Percentiles rank a stretch among this genome's conserved stretches.
These are phyloP conservation scores for Chloebia gouldiae DNA, from an alignment of 2,113 vertebrate genomes.

Conservation along the genomic window DNA sequence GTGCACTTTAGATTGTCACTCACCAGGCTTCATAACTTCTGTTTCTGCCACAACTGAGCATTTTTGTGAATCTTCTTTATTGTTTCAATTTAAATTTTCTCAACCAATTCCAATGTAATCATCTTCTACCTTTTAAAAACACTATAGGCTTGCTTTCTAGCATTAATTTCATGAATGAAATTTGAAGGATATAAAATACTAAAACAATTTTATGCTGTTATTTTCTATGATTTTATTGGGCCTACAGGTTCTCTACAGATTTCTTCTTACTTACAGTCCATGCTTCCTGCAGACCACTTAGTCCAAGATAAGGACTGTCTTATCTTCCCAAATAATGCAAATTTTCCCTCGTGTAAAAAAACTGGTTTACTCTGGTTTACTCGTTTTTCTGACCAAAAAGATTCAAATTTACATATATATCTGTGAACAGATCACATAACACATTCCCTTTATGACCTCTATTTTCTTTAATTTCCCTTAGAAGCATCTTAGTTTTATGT, in stretches of 20 bases:
- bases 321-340: neutral
- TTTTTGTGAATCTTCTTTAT: neutral
- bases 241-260: neutral
- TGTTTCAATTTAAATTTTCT: neutral
- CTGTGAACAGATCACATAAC: neutral
- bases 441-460: neutral
- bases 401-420: neutral
- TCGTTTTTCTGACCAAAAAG: neutral
- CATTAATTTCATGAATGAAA: neutral
- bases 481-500: neutral
- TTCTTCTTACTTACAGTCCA: neutral
- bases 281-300: neutral
- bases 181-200: neutral
- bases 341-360: neutral
- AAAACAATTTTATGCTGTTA: neutral
- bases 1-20: neutral
- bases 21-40: neutral
- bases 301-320: neutral
- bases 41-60: neutral
- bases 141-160: neutral
- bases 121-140: neutral
- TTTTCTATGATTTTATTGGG: neutral
- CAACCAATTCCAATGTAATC: neutral
- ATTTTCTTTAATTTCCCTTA: neutral
- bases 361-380: neutral